A percentile compares a stretch with the other conserved stretches of the same genome.
Conservation (phyloP, 2,888 invertebrate genomes). For the Ochropleura plecta region DNA sequence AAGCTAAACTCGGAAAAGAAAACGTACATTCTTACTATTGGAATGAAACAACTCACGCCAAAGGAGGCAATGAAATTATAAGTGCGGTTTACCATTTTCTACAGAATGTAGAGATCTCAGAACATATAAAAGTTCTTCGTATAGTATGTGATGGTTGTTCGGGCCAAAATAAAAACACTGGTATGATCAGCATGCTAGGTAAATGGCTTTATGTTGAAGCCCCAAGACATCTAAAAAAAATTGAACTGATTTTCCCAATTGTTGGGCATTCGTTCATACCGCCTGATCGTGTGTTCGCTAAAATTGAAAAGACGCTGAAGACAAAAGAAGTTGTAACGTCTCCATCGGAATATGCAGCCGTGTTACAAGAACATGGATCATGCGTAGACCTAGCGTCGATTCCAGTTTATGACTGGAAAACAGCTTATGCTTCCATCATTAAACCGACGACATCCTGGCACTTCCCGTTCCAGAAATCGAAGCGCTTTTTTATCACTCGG, state of each 20-base stretch:
- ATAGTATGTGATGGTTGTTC: constrained; percentile 7
- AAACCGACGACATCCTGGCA: not conserved
- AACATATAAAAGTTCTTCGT: not conserved
- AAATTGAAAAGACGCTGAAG: constrained; percentile 38
- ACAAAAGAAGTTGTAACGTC: constrained; percentile 14
- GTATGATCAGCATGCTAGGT: constrained; percentile 6
- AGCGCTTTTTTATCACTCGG: not conserved
- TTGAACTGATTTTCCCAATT: constrained; percentile 51
- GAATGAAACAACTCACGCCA: not conserved
- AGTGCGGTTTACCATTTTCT: constrained; percentile 6
- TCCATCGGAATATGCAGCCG: not conserved
- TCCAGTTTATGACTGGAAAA: constrained; percentile 11
- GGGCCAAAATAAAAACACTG: constrained; percentile 15
- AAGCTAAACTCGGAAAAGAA: not conserved
- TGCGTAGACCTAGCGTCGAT: not conserved
- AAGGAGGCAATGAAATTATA: constrained; percentile 6
- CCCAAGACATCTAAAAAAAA: constrained; percentile 1
- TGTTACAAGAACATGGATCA: constrained; percentile 2
- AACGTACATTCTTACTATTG: not conserved
- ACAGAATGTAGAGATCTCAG: not conserved
- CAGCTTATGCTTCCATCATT: not conserved
- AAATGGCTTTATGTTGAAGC: constrained; percentile 16
- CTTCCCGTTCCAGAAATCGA: not conserved
- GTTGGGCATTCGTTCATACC: constrained; percentile 40
- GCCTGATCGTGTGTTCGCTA: constrained; percentile 32